phyloP scores from a whole-genome alignment of 2,888 invertebrate genomes.

The Xestia rhomboidea region DNA sequence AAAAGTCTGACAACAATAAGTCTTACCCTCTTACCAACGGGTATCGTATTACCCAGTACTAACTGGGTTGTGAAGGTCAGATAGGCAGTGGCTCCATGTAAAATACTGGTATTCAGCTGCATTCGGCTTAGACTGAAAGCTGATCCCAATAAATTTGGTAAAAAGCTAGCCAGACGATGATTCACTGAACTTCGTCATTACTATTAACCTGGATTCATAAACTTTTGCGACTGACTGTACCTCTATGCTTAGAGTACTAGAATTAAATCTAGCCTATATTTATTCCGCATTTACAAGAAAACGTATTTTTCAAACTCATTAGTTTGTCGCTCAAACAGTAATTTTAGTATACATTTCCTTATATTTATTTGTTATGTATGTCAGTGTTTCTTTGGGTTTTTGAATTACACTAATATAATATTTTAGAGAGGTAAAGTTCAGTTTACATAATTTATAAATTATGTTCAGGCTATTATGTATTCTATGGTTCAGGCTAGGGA shows the following conservation, averaged over 20 bases:
- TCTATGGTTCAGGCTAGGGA: too few species aligned
- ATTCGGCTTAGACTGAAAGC: background rate
- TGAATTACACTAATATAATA: background rate
- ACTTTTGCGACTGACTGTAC: conserved; percentile 33
- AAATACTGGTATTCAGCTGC: background rate
- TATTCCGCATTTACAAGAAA: conserved; percentile 51
- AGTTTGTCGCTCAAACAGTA: conserved; percentile 47
- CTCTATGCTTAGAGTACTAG: conserved; percentile 26
- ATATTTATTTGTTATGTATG: conserved; percentile 44
- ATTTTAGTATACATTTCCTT: conserved; percentile 41
- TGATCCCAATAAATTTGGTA: background rate
- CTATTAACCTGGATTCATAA: background rate
- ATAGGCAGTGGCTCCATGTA: background rate
- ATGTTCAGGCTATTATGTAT: too few species aligned
- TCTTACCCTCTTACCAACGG: too few species aligned
- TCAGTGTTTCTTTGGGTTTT: conserved; percentile 3
- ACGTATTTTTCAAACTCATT: conserved; percentile 56
- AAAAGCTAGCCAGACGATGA: background rate
- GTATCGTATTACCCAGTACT: background rate
- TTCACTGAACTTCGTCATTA: background rate
- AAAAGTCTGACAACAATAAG: too few species aligned
- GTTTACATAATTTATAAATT: too few species aligned
- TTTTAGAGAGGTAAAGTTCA: too few species aligned
- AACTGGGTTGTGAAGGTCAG: background rate
- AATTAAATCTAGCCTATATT: conserved; percentile 62